Evolutionary conservation across 2,113 vertebrate species (phyloP).

Genomic region (Platichthys stellatus): DNA sequence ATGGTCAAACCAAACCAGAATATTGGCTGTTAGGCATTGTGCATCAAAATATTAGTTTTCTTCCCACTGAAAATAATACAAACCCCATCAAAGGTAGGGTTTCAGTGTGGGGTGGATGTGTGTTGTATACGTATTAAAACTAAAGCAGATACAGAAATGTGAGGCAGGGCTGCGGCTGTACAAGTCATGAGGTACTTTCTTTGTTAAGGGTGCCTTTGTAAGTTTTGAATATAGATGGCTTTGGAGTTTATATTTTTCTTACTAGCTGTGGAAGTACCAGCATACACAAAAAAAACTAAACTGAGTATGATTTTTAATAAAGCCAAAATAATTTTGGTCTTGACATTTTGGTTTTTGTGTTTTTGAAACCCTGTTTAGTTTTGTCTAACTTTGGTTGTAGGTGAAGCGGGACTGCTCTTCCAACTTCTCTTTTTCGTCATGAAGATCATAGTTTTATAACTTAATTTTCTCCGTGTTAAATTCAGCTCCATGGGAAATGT

Average conservation of each 20-base stretch:
- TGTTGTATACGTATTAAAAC: neutral
- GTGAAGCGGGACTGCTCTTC: no score
- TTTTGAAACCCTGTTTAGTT: neutral
- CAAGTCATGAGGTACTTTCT: slow-evolving; percentile 26
- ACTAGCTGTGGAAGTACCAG: slow-evolving; percentile 58
- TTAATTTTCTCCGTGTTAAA: neutral
- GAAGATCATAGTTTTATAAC: no score
- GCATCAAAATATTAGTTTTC: neutral
- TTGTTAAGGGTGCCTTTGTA: slow-evolving; percentile 58
- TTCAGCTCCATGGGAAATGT: neutral
- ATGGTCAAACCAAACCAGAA: neutral
- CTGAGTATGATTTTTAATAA: slow-evolving; percentile 71
- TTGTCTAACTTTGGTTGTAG: neutral
- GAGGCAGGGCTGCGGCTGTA: slow-evolving; percentile 36
- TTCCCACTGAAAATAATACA: neutral
- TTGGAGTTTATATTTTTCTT: slow-evolving; percentile 73
- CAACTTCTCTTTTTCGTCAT: no score
- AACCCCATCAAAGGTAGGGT: neutral
- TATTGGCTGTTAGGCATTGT: neutral
- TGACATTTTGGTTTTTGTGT: neutral
- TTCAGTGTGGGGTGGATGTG: neutral
- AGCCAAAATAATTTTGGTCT: slow-evolving; percentile 60
- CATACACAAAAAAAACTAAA: slow-evolving; percentile 39
- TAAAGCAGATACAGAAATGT: slow-evolving; percentile 3
- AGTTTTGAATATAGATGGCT: slow-evolving; percentile 52